phyloP scores from a whole-genome alignment of 35 echinoderm and acorn worm species.

The Diadema setosum region DNA sequence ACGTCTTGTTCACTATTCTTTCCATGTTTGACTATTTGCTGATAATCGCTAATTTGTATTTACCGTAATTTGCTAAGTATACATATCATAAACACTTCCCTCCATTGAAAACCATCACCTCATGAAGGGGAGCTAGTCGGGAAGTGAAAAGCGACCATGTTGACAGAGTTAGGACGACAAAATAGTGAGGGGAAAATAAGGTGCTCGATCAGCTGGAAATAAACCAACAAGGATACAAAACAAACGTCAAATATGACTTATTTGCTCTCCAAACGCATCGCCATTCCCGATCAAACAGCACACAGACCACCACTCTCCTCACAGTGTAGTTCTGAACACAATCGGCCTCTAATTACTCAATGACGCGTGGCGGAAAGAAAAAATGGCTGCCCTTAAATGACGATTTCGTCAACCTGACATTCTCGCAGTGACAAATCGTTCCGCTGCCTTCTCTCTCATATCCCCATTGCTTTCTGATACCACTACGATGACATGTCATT shows the following conservation, averaged over 20 bases:
- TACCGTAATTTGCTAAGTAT: not conserved
- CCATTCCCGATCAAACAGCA: not conserved
- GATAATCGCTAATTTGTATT: not conserved
- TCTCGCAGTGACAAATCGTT: not conserved
- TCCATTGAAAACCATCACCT: no score
- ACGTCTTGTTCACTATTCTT: no score
- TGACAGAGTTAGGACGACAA: not conserved
- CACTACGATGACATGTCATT: no score
- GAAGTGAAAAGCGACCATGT: no score
- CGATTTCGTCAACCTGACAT: not conserved
- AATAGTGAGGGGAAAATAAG: not conserved
- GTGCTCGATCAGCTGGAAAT: not conserved
- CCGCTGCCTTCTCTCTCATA: no score
- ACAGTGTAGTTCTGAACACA: no score
- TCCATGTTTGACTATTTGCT: not conserved
- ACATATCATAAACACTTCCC: no score
- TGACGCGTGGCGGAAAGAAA: not conserved
- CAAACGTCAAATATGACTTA: not conserved
- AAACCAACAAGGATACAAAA: not conserved
- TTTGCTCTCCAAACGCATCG: slow-evolving; percentile 9
- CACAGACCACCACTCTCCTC: not conserved
- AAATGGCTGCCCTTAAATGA: not conserved
- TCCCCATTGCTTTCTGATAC: no score
- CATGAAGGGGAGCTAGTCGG: no score
- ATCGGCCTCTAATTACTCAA: not conserved